Evolutionary conservation across 2,888 invertebrate genomes (phyloP).

Genomic region (Phaonia tiefii): DNA sequence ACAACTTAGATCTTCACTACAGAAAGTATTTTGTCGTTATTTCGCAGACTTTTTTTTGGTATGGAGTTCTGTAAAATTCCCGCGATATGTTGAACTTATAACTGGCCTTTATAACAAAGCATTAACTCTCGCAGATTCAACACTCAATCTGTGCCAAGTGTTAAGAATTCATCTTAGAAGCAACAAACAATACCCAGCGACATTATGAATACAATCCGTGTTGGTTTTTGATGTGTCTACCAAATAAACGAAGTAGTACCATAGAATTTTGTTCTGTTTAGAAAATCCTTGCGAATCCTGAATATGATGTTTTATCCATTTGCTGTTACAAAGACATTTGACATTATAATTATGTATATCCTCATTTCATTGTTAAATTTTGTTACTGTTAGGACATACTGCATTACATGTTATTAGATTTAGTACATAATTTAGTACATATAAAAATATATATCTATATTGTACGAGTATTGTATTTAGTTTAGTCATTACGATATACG

Average conservation of each 20-base stretch:
- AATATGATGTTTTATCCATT: neutral
- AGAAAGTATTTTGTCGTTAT: too few species aligned
- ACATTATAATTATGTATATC: conserved; percentile 1
- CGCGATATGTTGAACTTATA: too few species aligned
- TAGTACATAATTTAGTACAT: conserved; percentile 30
- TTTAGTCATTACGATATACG: conserved; percentile 5
- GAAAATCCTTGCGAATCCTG: neutral
- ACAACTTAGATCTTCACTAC: too few species aligned
- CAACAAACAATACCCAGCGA: too few species aligned
- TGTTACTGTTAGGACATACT: conserved; percentile 42
- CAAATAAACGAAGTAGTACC: conserved; percentile 29
- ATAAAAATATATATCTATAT: conserved; percentile 15
- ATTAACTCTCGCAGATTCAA: too few species aligned
- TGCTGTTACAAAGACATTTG: neutral
- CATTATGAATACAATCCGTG: conserved; percentile 37
- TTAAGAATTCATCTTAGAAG: too few species aligned
- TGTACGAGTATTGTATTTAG: conserved; percentile 9
- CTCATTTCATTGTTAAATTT: conserved; percentile 2
- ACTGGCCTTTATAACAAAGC: too few species aligned
- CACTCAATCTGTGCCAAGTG: too few species aligned
- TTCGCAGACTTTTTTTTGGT: too few species aligned
- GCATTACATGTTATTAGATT: conserved; percentile 19
- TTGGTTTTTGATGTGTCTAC: conserved; percentile 62
- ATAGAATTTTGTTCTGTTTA: conserved; percentile 1
- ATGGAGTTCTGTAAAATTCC: too few species aligned